Evolutionary conservation across 1,140 invertebrate species (phyloP), one percentile per base, ranked within the genome.

Genomic region (Pemphigus obesinymphae): DNA sequence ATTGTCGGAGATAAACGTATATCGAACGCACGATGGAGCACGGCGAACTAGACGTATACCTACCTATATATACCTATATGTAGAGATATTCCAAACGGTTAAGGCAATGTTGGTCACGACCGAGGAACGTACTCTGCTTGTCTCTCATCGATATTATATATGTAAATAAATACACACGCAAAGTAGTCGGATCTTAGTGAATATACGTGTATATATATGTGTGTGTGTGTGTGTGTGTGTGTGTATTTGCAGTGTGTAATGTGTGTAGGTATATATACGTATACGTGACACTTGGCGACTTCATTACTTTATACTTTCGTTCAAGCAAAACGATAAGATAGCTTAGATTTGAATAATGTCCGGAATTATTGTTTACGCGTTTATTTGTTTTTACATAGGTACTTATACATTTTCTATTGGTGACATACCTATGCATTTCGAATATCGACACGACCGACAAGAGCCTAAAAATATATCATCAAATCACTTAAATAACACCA

Each of bases 51-150:
- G 11, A 31, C 26, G 20, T 0, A 58, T 29, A 58, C 53, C 4
- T 0, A 50, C 3, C 0, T 15, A 20, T 15, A 50, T 2, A 50
- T n/a, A 50, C 17, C 15, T 23, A 17, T 31, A 31, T 17, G 10
- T 43, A 6, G 45, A 37, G 63, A 70, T 70, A 70, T 45, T 45
- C 23, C 20, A 23, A 78, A 58, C 31, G 40, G 73, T 76, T 76
- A 76, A 76, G 50, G n/a, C n/a, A 15, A 58, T 58, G 75, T 78
- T 78, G 34, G 75, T 78, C 75, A 78, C 75, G 75, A 78, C 40
- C 53, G 53, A 78, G 23, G 34, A 78, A 78, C 43, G 31, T 53
- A 11, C n/a, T 40, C 3, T 4, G n/a, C 26, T 53, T 76, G 73
- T 55, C 13, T 78, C 34, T 20, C n/a, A n/a, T 37, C 40, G 40